Conservation (phyloP, 2,888 invertebrate genomes). For the Pristionchus maxplancki region DNA sequence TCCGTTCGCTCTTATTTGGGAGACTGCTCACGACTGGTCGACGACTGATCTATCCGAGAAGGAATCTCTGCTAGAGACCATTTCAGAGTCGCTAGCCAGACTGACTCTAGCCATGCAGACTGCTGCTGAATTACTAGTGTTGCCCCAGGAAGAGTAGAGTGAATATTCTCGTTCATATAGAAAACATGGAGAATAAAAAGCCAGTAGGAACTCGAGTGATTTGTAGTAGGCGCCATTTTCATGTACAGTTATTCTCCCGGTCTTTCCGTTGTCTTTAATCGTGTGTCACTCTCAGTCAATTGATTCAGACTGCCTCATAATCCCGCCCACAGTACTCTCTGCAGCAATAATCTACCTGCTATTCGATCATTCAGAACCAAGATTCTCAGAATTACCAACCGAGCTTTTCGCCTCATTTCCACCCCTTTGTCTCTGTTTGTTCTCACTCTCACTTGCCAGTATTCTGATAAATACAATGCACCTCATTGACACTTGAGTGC, state of each 20-base stretch:
- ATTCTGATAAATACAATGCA: slow-evolving; percentile 4
- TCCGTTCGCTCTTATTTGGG: slow-evolving; percentile 48
- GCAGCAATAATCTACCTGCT: neutral
- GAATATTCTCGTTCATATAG: neutral
- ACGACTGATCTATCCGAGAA: neutral
- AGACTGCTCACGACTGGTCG: slow-evolving; percentile 42
- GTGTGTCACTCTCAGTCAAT: neutral
- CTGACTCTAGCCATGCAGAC: slow-evolving; percentile 41
- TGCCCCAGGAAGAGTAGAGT: neutral
- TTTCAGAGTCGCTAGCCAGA: neutral
- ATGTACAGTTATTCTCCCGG: neutral
- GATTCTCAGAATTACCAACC: slow-evolving; percentile 16
- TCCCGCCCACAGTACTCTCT: neutral
- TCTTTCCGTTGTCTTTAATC: neutral
- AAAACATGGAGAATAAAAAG: neutral
- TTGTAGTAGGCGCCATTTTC: slow-evolving; percentile 4
- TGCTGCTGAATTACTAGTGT: slow-evolving; percentile 28
- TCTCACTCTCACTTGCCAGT: neutral
- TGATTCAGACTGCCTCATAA: slow-evolving; percentile 14
- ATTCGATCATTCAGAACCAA: neutral
- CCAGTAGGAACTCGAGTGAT: neutral
- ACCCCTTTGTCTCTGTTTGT: neutral
- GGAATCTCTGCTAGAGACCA: neutral
- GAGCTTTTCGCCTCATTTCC: slow-evolving; percentile 19
- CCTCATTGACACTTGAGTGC: neutral